A percentile compares a stretch with the other conserved stretches of the same genome.
Evolutionary conservation across 2,888 invertebrate genomes (phyloP).

Genomic region (Amphiduros pacificus): DNA sequence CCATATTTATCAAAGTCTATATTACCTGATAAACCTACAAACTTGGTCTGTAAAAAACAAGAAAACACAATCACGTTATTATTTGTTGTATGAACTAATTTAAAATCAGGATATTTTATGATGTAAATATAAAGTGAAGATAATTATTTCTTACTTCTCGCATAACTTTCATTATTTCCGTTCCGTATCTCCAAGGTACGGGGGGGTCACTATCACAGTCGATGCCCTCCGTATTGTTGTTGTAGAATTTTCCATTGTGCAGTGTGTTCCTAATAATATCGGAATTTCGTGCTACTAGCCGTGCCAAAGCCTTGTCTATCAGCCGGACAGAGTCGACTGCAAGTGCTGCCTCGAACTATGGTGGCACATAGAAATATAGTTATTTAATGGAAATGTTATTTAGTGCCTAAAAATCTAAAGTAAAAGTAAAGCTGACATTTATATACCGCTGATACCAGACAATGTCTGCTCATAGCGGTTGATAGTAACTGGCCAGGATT

Average conservation of each 20-base stretch:
- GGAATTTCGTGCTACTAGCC: constrained; percentile 24
- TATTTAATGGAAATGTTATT: too few relatives aligned
- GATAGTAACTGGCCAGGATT: too few relatives aligned
- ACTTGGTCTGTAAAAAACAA: constrained; percentile 34
- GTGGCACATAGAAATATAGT: too few relatives aligned
- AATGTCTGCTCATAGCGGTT: too few relatives aligned
- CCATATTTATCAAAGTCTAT: constrained; percentile 48
- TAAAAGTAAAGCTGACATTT: too few relatives aligned
- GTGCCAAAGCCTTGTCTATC: constrained; percentile 31
- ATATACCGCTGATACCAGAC: too few relatives aligned
- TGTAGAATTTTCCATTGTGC: constrained; percentile 62
- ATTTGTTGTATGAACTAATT: too few relatives aligned
- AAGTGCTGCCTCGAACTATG: constrained; percentile 40
- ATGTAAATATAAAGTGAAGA: background rate
- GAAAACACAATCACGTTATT: background rate
- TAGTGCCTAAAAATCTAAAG: too few relatives aligned
- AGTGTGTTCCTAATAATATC: constrained; percentile 19
- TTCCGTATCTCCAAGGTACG: constrained; percentile 35
- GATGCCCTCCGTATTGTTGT: constrained; percentile 71
- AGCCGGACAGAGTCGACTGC: constrained; percentile 36
- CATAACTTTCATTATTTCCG: constrained; percentile 29
- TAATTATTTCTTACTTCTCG: constrained; percentile 30
- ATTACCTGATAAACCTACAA: constrained; percentile 48
- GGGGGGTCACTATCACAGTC: constrained; percentile 38
- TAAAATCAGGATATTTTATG: too few relatives aligned